Base-by-base conservation (phyloP, 2,888 invertebrate species). In the Caenorhabditis japonica region DNA sequence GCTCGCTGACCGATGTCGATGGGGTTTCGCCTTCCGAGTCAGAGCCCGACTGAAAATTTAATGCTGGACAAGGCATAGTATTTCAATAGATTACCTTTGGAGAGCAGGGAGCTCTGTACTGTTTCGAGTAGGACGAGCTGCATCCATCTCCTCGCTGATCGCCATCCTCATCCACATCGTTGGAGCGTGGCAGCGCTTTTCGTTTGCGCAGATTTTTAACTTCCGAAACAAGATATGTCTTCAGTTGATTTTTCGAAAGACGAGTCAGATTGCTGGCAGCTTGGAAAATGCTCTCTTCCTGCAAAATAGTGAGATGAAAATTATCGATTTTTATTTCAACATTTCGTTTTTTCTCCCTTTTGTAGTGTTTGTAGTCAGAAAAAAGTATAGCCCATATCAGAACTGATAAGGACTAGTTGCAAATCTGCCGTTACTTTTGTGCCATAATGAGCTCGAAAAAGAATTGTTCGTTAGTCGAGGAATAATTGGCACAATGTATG, bases 211-310 rank as follows among this genome's bases (percentile, higher is more conserved):
- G 70, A 53, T 75, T 80, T 25, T 79, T 77, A 36, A 85, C 77
- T 73, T 85, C 82, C 17, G 82, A 82, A 19, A 77, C 78, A 21
- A 86, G 75, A 58, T 86, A 86, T 12, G 83, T 74, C 36, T 85
- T 85, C 34, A 87, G 72, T 56, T 87, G 87, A 21, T 66, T 66
- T 51, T 47, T 55, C 3, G 66, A 66, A n/a, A 66, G 43, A n/a
- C 46, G 81, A 76, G 33, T 66, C 66, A 66, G 47, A 19, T 56
- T 2, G 12, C 56, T 43, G 8, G 66, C 66, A 5, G 58, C 49
- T n/a, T 59, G 47, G 23, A 75, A 51, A 15, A 64, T 62, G 23
- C 55, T 71, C 8, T 60, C 60, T 43, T 55, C 58, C 47, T 66
- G 55, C n/a, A 56, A 55, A 47, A 17, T 15, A 41, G 13, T 19